Evolutionary conservation across 1,140 invertebrate species (phyloP).

Genomic region (Andricus grossulariae): DNA sequence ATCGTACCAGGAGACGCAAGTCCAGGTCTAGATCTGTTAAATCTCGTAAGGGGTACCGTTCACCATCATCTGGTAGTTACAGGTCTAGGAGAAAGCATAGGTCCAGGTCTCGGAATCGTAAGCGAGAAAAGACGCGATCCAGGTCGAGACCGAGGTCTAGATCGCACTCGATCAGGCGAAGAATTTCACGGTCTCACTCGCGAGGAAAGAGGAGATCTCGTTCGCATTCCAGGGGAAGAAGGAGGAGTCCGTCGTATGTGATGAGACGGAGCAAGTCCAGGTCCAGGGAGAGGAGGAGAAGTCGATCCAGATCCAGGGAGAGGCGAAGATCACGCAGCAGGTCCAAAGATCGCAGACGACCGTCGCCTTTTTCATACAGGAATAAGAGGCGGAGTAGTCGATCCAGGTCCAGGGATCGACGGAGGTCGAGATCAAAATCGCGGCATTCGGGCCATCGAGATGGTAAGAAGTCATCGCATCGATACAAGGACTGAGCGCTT

Average conservation of each 20-base stretch:
- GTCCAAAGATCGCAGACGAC: slow-evolving; percentile 44
- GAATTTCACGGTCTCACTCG: slow-evolving; percentile 63
- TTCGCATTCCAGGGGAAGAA: slow-evolving; percentile 59
- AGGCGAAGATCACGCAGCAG: slow-evolving; percentile 48
- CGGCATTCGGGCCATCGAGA: slow-evolving; percentile 68
- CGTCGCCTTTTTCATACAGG: slow-evolving; percentile 66
- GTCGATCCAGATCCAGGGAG: slow-evolving; percentile 57
- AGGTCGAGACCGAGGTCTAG: slow-evolving; percentile 58
- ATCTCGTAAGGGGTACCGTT: slow-evolving; percentile 59
- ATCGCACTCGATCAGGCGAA: slow-evolving; percentile 49
- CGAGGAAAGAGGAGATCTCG: slow-evolving; percentile 58
- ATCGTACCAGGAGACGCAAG: slow-evolving; percentile 50
- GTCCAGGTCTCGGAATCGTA: slow-evolving; percentile 59
- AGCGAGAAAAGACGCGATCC: slow-evolving; percentile 57
- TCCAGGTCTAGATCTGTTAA: slow-evolving; percentile 57
- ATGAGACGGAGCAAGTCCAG: slow-evolving; percentile 49
- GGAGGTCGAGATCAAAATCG: slow-evolving; percentile 64
- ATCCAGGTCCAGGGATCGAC: slow-evolving; percentile 62
- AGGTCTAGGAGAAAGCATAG: slow-evolving; percentile 55
- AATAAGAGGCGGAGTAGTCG: slow-evolving; percentile 52
- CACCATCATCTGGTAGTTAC: slow-evolving; percentile 63
- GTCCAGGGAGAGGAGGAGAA: slow-evolving; percentile 39
- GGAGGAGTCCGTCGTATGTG: slow-evolving; percentile 50
- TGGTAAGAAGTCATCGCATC: slow-evolving; percentile 73
- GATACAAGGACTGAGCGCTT: slow-evolving; percentile 71